Evolutionary conservation across 2,888 invertebrate species (phyloP), one percentile per base, ranked within the genome.

Genomic region (Acanthopleura granulata): DNA sequence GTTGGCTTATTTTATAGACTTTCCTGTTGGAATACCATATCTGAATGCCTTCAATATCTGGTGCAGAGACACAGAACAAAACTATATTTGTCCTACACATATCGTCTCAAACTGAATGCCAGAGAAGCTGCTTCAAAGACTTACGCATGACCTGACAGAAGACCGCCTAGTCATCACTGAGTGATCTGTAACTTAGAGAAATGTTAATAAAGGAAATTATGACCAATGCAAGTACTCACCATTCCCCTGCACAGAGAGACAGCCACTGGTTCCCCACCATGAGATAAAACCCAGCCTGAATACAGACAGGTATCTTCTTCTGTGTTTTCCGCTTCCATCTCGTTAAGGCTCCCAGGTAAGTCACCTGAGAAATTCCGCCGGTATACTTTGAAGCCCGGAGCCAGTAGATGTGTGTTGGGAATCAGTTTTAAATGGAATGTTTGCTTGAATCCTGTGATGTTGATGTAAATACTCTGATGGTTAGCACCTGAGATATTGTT

Each of bases 361-460:
- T 76, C 71, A 62, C 76, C 72, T 22, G 78, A 62, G 14, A 78
- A 75, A 70, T 82, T 79, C 57, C 84, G 78, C 62, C 79, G 82
- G 76, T 86, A 86, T 50, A 86, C 81, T 75, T 84, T 84, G 74
- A 86, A 86, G 30, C 86, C 86, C 11, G 84, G 84, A 0, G 86
- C 84, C 29, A 85, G 75, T 12, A 86, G 77, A n/a, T 81, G 74
- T 29, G 80, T 77, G 61, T 86, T 84, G 76, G 82, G 80, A 76
- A 80, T 81, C 51, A 86, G 75, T 76, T 84, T 80, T 22, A 86
- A 73, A 25, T 85, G 82, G 76, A 85, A 86, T 15, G 78, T 75
- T 49, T 85, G 78, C 18, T 81, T 80, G n/a, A 80, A 81, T 27
- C 83, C 84, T 30, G 79, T 79, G 27, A 86, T 80, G 73, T 83